Percentiles rank a stretch among this genome's conserved stretches.
phyloP scores from a whole-genome alignment of 2,113 vertebrate species.

The Excalfactoria chinensis region DNA sequence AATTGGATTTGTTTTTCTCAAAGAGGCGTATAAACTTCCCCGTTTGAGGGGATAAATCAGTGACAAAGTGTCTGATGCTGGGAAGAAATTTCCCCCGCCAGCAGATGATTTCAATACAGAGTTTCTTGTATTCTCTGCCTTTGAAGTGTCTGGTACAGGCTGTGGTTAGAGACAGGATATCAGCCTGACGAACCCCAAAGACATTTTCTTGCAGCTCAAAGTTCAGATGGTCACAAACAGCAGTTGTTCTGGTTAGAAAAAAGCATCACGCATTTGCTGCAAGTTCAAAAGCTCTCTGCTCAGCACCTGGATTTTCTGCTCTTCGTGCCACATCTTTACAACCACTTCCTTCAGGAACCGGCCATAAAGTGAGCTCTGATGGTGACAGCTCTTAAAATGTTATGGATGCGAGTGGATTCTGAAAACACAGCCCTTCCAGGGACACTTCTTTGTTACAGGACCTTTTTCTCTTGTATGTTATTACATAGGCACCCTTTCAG shows the following conservation, averaged over 20 bases:
- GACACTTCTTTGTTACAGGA: neutral
- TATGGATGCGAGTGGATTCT: constrained; percentile 29
- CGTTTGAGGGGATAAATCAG: constrained; percentile 28
- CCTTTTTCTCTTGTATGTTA: neutral
- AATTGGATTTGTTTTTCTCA: neutral
- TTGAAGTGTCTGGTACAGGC: constrained; percentile 51
- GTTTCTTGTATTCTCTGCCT: constrained; percentile 59
- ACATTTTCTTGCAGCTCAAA: constrained; percentile 52
- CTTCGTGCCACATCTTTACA: constrained; percentile 53
- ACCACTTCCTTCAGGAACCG: constrained; percentile 66
- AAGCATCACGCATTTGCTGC: constrained; percentile 4
- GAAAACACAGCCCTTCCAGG: neutral
- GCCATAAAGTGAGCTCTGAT: constrained; percentile 44
- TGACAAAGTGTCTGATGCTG: constrained; percentile 36
- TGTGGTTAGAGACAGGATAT: constrained; percentile 68
- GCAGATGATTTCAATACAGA: constrained; percentile 66
- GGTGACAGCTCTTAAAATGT: constrained; percentile 64
- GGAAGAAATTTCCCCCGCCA: constrained; percentile 45
- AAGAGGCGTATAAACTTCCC: constrained; percentile 6
- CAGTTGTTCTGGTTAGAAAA: constrained; percentile 64
- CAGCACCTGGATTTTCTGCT: constrained; percentile 63
- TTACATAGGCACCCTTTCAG: neutral
- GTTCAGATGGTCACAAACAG: constrained; percentile 66
- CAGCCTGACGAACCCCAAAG: constrained; percentile 50
- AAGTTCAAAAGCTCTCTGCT: constrained; percentile 68